Evolutionary conservation across 1,140 invertebrate species (phyloP), one percentile per base, ranked within the genome.

Genomic region (Papilio machaon): DNA sequence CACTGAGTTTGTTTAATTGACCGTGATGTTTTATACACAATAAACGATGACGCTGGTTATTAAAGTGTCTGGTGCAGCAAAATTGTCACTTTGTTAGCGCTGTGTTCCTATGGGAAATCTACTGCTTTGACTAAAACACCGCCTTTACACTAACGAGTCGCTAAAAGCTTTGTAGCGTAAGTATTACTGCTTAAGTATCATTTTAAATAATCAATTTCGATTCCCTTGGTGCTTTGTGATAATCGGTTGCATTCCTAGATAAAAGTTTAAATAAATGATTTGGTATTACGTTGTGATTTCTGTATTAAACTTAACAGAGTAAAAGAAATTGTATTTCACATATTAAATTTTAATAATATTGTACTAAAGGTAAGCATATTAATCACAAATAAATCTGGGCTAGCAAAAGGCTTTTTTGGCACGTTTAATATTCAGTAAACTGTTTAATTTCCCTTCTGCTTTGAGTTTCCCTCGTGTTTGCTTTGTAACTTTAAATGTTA

Each of bases 91-190:
- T 38, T 70, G 30, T 70, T 30, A 23, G 19, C 64, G 64, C 13
- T 35, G 60, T 38, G 23, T 70, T 70, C 64, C 64, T 15, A 38
- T 35, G 64, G 64, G 64, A 70, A 70, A 70, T 70, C 64, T 70
- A 70, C 64, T 35, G 60, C 23, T 64, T 64, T 64, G 30, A 64
- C 23, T 70, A 70, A 70, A 35, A 23, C 23, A 15, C 64, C 13
- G 23, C 64, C 64, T 70, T 38, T 35, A 70, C 23, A 70, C 64
- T 70, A 70, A 70, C 64, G 64, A 70, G 64, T 35, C 60, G 60
- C 64, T 70, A 70, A 70, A 70, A 70, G 64, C 64, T 70, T 70
- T 70, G 64, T 70, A 70, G 10, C 30, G 64, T 70, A 38, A 70
- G 6, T 70, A 70, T 13, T 70, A 70, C 13, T 13, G 64, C 64